Conservation (phyloP, 2,888 invertebrate species). For the Andricus quercusramuli region DNA sequence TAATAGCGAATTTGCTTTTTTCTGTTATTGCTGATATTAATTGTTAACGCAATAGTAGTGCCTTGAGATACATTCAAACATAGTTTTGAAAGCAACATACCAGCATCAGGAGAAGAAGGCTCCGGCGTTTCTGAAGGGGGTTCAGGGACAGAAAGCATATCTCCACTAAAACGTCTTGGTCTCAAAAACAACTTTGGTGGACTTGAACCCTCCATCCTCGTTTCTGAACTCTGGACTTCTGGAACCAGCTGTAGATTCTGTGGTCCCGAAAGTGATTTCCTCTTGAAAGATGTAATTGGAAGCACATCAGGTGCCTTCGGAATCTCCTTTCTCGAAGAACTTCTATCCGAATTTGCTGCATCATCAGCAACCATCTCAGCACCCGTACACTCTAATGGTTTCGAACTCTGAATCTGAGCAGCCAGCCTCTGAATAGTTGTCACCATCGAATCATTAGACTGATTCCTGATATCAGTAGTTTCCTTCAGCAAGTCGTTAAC, state of each 20-base stretch:
- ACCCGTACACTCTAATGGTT: slow-evolving; percentile 52
- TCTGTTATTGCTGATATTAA: no score
- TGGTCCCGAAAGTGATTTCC: neutral
- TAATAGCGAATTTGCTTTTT: no score
- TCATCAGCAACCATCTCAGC: slow-evolving; percentile 11
- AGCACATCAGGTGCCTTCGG: slow-evolving; percentile 5
- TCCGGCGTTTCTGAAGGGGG: slow-evolving; percentile 46
- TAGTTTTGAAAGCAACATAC: slow-evolving; percentile 50
- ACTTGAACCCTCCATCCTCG: slow-evolving; percentile 4
- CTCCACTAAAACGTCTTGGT: slow-evolving; percentile 79
- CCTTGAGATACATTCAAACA: neutral
- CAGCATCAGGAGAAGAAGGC: slow-evolving; percentile 13
- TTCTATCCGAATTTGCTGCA: slow-evolving; percentile 48
- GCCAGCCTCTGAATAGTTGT: slow-evolving; percentile 75
- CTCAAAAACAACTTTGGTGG: slow-evolving; percentile 75
- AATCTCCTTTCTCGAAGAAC: slow-evolving; percentile 34
- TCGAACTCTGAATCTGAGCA: slow-evolving; percentile 71
- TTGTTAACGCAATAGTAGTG: no score
- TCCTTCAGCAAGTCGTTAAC: slow-evolving; percentile 71
- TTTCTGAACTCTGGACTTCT: slow-evolving; percentile 22
- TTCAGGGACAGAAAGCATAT: slow-evolving; percentile 73
- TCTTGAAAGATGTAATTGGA: neutral
- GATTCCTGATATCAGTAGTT: slow-evolving; percentile 64
- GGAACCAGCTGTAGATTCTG: neutral
- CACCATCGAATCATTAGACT: slow-evolving; percentile 70